Percentiles rank a stretch among this genome's conserved stretches.
phyloP scores from a whole-genome alignment of 2,113 vertebrate species.

The Theropithecus gelada region DNA sequence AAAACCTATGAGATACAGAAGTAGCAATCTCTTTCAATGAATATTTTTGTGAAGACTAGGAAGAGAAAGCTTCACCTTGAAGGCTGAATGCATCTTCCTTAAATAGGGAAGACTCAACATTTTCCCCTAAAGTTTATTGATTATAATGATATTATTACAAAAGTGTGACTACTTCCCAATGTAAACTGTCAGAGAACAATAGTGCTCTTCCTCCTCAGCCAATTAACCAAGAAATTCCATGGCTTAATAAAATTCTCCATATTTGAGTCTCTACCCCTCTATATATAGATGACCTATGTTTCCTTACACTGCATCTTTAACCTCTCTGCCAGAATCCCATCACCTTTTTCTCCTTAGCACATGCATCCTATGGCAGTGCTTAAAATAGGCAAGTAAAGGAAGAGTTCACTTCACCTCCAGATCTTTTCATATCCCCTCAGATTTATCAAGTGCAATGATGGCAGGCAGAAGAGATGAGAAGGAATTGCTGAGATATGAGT shows the following conservation, averaged over 20 bases:
- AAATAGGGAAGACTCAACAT: neutral
- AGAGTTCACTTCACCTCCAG: neutral
- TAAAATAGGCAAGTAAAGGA: neutral
- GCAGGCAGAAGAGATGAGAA: neutral
- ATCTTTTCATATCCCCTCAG: neutral
- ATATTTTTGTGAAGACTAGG: neutral
- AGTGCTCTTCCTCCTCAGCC: neutral
- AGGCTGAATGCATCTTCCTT: neutral
- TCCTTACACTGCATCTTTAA: neutral
- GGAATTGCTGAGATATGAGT: neutral
- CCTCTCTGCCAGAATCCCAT: neutral
- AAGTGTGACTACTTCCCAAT: neutral
- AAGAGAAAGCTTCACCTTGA: neutral
- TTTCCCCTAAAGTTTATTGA: neutral
- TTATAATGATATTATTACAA: neutral
- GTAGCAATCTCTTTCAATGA: neutral
- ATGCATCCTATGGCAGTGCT: neutral
- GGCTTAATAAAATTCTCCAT: neutral
- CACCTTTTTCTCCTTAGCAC: neutral
- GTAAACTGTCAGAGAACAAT: neutral
- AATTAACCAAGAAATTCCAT: neutral
- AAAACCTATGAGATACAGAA: conserved; percentile 1
- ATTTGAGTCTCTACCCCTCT: neutral
- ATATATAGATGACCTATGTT: neutral
- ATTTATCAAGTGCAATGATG: neutral